These are phyloP conservation scores for Crax fasciolata DNA, from an alignment of 2,797 vertebrate species.

Conservation along the genomic window DNA sequence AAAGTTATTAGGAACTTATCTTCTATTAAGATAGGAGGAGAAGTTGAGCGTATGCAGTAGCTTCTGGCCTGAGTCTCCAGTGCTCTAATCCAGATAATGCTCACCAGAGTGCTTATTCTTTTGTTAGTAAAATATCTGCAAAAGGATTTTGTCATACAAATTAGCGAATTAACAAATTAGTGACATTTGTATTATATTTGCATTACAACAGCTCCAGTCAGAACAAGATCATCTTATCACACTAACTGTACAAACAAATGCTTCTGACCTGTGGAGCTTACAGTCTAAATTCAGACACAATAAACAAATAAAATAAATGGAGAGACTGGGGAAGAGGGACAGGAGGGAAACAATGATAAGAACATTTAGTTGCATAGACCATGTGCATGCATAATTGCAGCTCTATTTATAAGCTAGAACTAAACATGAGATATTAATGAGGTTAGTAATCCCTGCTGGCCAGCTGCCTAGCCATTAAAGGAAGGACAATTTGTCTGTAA, in stretches of 20 bases:
- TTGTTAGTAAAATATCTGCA: neutral
- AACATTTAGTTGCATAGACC: constrained; percentile 6
- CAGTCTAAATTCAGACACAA: constrained; percentile 13
- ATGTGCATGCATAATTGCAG: constrained; percentile 13
- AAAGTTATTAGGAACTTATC: neutral
- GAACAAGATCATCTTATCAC: constrained; percentile 2
- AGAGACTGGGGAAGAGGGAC: neutral
- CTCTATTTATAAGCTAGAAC: constrained; percentile 49
- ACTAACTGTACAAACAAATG: neutral
- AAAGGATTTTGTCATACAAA: neutral
- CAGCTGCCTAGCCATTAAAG: constrained; percentile 13
- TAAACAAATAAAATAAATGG: constrained; percentile 41
- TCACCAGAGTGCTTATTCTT: neutral
- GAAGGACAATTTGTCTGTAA: constrained; percentile 34
- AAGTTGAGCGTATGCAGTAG: neutral
- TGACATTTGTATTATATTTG: neutral
- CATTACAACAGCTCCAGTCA: neutral
- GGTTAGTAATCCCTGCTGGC: constrained; percentile 53
- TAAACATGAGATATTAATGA: constrained; percentile 62
- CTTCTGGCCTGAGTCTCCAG: neutral
- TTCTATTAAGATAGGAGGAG: neutral
- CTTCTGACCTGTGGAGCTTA: constrained; percentile 1
- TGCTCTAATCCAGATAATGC: neutral
- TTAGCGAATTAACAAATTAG: neutral
- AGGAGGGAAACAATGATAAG: constrained; percentile 14